Evolutionary conservation across 2,797 vertebrate genomes (phyloP), one percentile per base, ranked within the genome.

Genomic region (Chelmon rostratus): DNA sequence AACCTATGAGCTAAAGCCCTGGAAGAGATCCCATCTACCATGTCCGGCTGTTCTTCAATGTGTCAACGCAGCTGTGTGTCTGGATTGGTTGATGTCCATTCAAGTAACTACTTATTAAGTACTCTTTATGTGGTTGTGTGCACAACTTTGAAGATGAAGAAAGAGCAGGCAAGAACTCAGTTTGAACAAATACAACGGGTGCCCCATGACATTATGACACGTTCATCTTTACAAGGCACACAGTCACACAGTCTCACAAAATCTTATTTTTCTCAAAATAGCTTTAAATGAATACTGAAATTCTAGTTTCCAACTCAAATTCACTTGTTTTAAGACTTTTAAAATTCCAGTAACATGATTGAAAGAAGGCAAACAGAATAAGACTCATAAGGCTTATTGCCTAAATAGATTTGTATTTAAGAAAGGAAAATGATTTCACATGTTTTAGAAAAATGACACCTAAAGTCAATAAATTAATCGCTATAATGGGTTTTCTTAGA

Each of bases 1-100:
- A 86, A 86, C 77, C 85, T 74, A 85, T 85, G 85, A 89, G 86
- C 88, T 91, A 86, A 87, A 81, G 70, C 62, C 58, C 77, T 91
- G 91, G 87, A 91, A 76, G 75, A 77, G 68, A 87, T 90, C 86
- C 85, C 82, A 79, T 84, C 70, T 54, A 58, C 69, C 68, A 88
- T 46, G 49, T 68, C 63, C 18, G 65, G 57, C 75, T 74, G 71
- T 54, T 83, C 72, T 58, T 62, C 49, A 46, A 82, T 50, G 62
- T 91, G 83, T 86, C 78, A 88, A 86, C 54, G 33, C 88, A 90
- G 81, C 80, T 86, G 83, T 79, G 65, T 19, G 72, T 73, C 64
- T 79, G 75, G 21, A 72, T 46, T 64, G 50, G 54, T 21, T 73
- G 58, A 73, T 80, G 61, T 67, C 61, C 72, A 44, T 69, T 54